Conservation (phyloP, 2,888 invertebrate species). For the Rhagium mordax region DNA sequence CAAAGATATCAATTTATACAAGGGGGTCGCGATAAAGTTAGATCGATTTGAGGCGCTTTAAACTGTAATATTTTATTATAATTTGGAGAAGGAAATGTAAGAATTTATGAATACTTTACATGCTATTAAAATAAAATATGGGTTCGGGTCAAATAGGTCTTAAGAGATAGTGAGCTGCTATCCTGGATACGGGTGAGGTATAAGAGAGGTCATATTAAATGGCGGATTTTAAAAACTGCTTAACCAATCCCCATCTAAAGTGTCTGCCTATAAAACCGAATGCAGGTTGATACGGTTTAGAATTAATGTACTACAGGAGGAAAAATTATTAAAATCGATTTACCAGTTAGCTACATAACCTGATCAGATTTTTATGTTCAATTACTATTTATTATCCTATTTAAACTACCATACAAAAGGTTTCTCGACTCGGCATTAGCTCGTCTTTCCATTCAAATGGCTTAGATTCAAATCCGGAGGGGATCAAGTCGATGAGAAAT, state of each 20-base stretch:
- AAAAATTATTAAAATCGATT: not conserved
- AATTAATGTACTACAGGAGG: not conserved
- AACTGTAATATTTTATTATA: constrained; percentile 36
- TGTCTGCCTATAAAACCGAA: constrained; percentile 19
- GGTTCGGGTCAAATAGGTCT: constrained; percentile 6
- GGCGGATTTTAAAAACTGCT: constrained; percentile 12
- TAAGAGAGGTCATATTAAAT: constrained; percentile 13
- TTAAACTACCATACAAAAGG: too few relatives aligned
- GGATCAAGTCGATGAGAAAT: too few relatives aligned
- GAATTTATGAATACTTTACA: constrained; percentile 35
- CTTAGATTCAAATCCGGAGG: too few relatives aligned
- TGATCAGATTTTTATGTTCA: not conserved
- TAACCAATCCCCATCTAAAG: not conserved
- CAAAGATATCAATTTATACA: constrained; percentile 3
- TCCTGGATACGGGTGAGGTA: not conserved
- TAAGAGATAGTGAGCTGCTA: constrained; percentile 15
- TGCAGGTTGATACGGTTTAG: not conserved
- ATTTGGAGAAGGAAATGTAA: constrained; percentile 16
- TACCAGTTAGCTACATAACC: not conserved
- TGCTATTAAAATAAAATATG: constrained; percentile 34
- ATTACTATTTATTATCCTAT: too few relatives aligned
- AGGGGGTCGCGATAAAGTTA: not conserved
- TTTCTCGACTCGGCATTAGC: too few relatives aligned
- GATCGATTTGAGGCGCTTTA: constrained; percentile 11
- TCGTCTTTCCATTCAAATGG: too few relatives aligned